Base-by-base conservation (phyloP, 2,797 vertebrate genomes). In the Bovichtus variegatus region DNA sequence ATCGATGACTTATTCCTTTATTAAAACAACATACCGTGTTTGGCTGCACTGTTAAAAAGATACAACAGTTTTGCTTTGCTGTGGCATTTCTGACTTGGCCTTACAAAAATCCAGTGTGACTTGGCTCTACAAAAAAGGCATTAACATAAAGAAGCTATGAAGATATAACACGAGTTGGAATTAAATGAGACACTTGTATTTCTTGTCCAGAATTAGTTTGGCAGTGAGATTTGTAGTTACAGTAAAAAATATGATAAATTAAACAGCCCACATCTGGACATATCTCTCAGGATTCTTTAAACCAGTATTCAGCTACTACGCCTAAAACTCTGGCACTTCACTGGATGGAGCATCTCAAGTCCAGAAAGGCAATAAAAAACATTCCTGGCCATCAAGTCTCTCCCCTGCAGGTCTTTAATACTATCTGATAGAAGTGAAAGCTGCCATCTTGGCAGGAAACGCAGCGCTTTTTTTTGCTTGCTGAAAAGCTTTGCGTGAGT, bases 381-480 rank as follows among this genome's bases (percentile, higher is more conserved):
- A 74, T 77, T 79, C 74, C 74, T 69, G 71, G 85, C 78, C 51
- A 47, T 76, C 38, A 62, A 43, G 47, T 84, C 77, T 82, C 86
- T 83, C 75, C n/a, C 66, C 65, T 60, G 82, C 72, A 84, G 89
- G 83, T 80, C 85, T 89, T 58, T 76, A 68, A 77, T 79, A 79
- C 86, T 69, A 82, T 89, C 86, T 76, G 86, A 82, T 66, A 61
- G 61, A 85, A 59, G 69, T 18, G 47, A 73, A 46, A 25, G 75
- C 81, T 84, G 89, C 87, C 88, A 89, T 88, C 82, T 89, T 90
- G 90, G 91, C 91, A 82, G 36, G 43, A 49, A 61, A 74, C 0
- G 38, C 49, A 9, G 60, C 66, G 66, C n/a, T n/a, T 68, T 67
- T 81, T 84, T 84, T 66, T 64, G 29, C 70, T 81, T 12, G 53